Conservation (phyloP, 1,140 invertebrate species). For the Sipha flava region DNA sequence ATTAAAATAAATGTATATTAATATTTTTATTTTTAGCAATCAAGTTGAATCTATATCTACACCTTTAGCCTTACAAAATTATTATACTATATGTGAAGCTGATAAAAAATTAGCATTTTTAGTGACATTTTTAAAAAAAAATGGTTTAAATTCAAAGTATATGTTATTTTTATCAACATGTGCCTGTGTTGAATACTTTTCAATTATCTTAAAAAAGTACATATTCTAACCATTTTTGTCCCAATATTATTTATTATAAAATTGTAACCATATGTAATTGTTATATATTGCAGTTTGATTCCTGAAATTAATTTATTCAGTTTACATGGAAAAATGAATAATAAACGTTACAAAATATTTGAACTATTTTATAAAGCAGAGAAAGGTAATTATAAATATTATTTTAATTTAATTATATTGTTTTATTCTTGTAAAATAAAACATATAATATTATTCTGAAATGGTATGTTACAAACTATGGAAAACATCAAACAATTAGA, state of each 20-base stretch:
- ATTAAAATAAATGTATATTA: background rate
- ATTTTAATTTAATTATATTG: no score
- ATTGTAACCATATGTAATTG: no score
- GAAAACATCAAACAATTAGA: no score
- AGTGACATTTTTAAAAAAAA: conserved; percentile 61
- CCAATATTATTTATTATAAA: no score
- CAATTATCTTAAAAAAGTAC: conserved; percentile 55
- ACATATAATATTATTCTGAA: no score
- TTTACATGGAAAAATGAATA: conserved; percentile 92
- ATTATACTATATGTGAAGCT: conserved; percentile 69
- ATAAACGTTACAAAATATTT: conserved; percentile 75
- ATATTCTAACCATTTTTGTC: no score
- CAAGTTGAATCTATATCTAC: conserved; percentile 50
- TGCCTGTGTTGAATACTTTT: conserved; percentile 93
- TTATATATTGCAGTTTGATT: conserved; percentile 44
- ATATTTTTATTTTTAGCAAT: conserved; percentile 1
- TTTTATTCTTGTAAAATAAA: no score
- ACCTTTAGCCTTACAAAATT: conserved; percentile 74
- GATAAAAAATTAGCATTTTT: conserved; percentile 67
- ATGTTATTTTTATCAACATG: conserved; percentile 94
- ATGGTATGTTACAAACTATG: no score
- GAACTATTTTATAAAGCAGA: conserved; percentile 66
- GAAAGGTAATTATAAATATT: conserved; percentile 46
- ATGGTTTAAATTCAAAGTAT: conserved; percentile 60
- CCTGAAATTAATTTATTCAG: conserved; percentile 59